phyloP scores from a whole-genome alignment of 2,113 vertebrate species.

The Vanacampus margaritifer region DNA sequence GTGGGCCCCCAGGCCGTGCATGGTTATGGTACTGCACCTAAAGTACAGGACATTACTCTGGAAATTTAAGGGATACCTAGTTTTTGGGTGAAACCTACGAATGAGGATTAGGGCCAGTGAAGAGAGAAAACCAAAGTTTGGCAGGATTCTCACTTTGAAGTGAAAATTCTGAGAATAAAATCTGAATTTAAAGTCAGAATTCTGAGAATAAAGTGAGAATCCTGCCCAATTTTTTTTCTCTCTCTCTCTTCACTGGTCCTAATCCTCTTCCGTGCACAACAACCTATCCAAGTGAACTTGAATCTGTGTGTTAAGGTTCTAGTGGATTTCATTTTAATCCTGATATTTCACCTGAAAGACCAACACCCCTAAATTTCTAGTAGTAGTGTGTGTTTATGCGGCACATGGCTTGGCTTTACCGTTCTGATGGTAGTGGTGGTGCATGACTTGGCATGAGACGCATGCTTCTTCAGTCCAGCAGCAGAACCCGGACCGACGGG shows the following conservation, averaged over 20 bases:
- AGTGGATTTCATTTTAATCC: background rate
- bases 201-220: no score
- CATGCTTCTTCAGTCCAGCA: constrained; percentile 44
- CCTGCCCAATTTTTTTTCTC: no score
- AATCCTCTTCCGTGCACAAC: no score
- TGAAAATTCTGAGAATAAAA: no score
- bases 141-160: no score
- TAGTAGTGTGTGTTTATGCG: constrained; percentile 40
- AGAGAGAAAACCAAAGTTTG: no score
- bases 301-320: background rate
- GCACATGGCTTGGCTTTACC: constrained; percentile 38
- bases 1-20: constrained; percentile 62
- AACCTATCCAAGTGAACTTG: background rate
- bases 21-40: constrained; percentile 50
- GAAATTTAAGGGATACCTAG: background rate
- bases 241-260: no score
- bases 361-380: background rate
- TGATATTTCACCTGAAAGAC: background rate
- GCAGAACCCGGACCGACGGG: background rate
- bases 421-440: background rate
- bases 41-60: background rate
- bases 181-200: no score
- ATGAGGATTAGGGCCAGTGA: no score
- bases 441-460: constrained; percentile 59
- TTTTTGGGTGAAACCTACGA: background rate